Conservation (phyloP, 1,140 invertebrate species). For the Augochlora pura region DNA sequence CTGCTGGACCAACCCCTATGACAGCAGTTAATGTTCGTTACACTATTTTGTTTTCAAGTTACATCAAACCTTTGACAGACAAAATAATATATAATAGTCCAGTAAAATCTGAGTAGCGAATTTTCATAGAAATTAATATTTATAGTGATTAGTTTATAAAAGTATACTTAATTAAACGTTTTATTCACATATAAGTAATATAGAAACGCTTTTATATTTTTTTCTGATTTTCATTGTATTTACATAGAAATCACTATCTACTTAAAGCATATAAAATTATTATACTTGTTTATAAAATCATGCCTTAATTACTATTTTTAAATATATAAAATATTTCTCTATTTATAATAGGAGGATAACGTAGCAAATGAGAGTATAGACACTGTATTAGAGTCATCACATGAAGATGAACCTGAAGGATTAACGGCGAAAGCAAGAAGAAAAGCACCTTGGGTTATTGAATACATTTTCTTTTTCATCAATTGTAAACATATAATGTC, state of each 20-base stretch:
- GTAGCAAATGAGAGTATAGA: slow-evolving; percentile 72
- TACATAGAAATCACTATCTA: no score
- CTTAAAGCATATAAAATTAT: no score
- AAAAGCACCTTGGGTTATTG: slow-evolving; percentile 76
- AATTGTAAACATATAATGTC: not conserved
- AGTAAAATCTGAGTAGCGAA: not conserved
- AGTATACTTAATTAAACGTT: not conserved
- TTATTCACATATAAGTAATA: no score
- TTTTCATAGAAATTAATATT: not conserved
- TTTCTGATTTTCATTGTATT: no score
- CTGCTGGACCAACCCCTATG: slow-evolving; percentile 35
- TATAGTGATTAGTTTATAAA: not conserved
- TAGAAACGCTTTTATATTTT: no score
- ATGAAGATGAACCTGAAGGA: slow-evolving; percentile 70
- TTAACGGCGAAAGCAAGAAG: slow-evolving; percentile 67
- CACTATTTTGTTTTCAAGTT: slow-evolving; percentile 3
- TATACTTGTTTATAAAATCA: not conserved
- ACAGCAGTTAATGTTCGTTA: slow-evolving; percentile 38
- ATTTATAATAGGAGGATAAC: slow-evolving; percentile 69
- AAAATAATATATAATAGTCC: not conserved
- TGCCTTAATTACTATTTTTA: not conserved
- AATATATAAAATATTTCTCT: slow-evolving; percentile 2
- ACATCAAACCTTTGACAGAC: not conserved
- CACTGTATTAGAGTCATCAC: slow-evolving; percentile 63
- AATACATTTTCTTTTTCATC: not conserved